Conservation (phyloP, 2,888 invertebrate species). For the Furcula furcula region DNA sequence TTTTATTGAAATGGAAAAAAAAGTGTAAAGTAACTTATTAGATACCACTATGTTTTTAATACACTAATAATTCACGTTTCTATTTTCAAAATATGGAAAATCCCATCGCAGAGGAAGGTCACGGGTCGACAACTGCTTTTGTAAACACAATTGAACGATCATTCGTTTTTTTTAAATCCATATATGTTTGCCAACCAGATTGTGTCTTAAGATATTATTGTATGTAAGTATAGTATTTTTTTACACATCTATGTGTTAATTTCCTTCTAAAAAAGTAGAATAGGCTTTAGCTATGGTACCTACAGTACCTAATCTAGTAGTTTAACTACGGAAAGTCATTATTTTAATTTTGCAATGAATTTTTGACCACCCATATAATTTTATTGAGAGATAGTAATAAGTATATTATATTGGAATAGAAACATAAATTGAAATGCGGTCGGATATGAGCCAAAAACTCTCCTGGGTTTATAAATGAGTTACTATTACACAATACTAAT, state of each 20-base stretch:
- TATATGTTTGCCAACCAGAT: neutral
- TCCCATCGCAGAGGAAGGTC: neutral
- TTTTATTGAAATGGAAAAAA: neutral
- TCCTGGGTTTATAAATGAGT: too few relatives aligned
- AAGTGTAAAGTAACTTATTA: neutral
- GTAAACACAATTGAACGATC: neutral
- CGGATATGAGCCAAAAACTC: too few relatives aligned
- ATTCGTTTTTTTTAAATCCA: neutral
- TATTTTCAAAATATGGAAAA: constrained; percentile 7
- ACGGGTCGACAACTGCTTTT: neutral
- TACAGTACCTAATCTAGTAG: too few relatives aligned
- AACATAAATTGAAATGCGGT: too few relatives aligned
- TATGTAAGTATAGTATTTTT: neutral
- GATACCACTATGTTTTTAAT: neutral
- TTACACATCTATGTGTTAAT: neutral
- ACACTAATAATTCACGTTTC: neutral
- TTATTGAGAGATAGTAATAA: too few relatives aligned
- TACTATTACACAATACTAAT: too few relatives aligned
- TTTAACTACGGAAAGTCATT: too few relatives aligned
- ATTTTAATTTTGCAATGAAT: too few relatives aligned
- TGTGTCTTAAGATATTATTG: neutral
- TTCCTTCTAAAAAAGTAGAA: neutral
- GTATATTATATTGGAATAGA: too few relatives aligned
- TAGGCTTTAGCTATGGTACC: too few relatives aligned
- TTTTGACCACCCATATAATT: too few relatives aligned